Evolutionary conservation across 2,888 invertebrate genomes (phyloP).

Genomic region (Pelosia muscerda): DNA sequence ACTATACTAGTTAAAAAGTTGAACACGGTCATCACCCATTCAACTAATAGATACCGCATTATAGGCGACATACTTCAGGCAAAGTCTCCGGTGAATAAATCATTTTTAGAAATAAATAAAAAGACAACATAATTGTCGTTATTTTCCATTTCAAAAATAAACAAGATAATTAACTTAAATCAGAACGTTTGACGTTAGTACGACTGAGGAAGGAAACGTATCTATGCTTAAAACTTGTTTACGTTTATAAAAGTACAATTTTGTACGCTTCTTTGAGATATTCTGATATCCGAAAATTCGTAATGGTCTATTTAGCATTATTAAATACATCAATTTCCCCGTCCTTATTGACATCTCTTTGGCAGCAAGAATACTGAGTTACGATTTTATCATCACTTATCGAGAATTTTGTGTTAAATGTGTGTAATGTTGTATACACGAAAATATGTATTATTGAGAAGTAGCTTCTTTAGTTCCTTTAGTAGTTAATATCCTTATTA

Average conservation of each 20-base stretch:
- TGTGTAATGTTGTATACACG: not conserved
- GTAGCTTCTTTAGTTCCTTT: too few species aligned
- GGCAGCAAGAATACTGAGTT: not conserved
- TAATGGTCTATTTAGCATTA: not conserved
- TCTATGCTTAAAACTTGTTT: conserved; percentile 1
- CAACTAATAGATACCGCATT: too few species aligned
- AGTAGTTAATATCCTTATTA: not conserved
- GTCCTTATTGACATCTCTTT: conserved; percentile 1
- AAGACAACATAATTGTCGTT: too few species aligned
- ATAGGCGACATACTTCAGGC: too few species aligned
- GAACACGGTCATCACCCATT: too few species aligned
- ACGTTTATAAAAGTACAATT: not conserved
- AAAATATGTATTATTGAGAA: not conserved
- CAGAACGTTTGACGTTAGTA: not conserved
- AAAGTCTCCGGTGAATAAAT: too few species aligned
- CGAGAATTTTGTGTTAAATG: not conserved
- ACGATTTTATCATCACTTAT: not conserved
- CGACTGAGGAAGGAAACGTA: conserved; percentile 8
- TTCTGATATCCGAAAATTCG: not conserved
- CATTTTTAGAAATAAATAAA: too few species aligned
- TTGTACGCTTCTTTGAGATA: not conserved
- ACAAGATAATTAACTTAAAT: too few species aligned
- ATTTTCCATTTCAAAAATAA: too few species aligned
- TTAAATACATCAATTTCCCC: not conserved
- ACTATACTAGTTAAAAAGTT: too few species aligned